phyloP scores from a whole-genome alignment of 2,113 vertebrate genomes.

The Microtus oregoni region DNA sequence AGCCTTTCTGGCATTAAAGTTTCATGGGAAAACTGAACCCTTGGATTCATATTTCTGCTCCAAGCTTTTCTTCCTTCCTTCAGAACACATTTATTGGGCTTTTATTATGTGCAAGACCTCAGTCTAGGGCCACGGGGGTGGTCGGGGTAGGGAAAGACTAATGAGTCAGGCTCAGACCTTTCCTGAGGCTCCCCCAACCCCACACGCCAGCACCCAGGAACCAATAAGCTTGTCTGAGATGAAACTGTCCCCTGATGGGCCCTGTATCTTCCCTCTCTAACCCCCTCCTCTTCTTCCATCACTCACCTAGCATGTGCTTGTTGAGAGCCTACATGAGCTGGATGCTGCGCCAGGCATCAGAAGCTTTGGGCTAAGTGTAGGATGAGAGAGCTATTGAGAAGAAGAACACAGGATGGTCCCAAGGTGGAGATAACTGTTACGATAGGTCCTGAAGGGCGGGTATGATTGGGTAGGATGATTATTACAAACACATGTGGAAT shows the following conservation, averaged over 20 bases:
- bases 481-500: not conserved
- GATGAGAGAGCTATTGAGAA: not conserved
- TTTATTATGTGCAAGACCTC: conserved; percentile 63
- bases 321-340: not conserved
- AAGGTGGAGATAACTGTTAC: not conserved
- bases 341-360: not conserved
- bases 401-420: not conserved
- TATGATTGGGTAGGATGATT: conserved; percentile 12
- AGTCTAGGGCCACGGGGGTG: not conserved
- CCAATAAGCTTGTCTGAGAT: not conserved
- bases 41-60: conserved; percentile 67
- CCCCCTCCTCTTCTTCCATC: no score
- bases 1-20: conserved; percentile 78
- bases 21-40: conserved; percentile 73
- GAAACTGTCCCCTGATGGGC: not conserved
- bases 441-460: conserved; percentile 10
- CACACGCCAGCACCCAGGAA: not conserved
- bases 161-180: conserved; percentile 50
- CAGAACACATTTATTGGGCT: conserved; percentile 61
- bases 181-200: not conserved
- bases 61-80: conserved; percentile 71
- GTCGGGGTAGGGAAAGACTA: not conserved
- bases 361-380: not conserved
- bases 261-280: not conserved
- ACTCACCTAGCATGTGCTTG: not conserved